phyloP scores from a whole-genome alignment of 2,797 vertebrate species.

The Prionace glauca region DNA sequence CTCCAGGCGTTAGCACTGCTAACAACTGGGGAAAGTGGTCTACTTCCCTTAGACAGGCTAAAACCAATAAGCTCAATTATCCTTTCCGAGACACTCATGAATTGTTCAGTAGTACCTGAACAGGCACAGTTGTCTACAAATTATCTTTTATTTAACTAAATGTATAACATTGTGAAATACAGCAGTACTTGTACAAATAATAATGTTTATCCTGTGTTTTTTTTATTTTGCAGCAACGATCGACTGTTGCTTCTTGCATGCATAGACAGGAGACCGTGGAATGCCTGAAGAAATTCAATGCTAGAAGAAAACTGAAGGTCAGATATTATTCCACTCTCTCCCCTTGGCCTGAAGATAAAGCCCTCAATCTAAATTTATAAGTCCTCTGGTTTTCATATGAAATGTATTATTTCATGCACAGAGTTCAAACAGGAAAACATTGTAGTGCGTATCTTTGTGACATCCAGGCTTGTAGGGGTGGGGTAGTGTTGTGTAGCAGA shows the following conservation, averaged over 20 bases:
- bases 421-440: background rate
- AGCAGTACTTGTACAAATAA: background rate
- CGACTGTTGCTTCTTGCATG: conserved; percentile 97
- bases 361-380: background rate
- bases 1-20: background rate
- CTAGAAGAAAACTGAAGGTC: conserved; percentile 91
- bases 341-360: background rate
- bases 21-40: background rate
- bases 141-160: background rate
- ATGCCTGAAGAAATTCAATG: conserved; percentile 96
- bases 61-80: background rate
- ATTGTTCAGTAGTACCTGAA: background rate
- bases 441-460: background rate
- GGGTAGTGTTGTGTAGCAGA: background rate
- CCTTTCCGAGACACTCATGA: too few relatives aligned
- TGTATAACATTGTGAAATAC: background rate
- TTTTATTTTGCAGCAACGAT: conserved; percentile 77
- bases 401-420: background rate
- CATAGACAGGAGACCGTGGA: conserved; percentile 97
- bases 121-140: background rate
- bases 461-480: background rate
- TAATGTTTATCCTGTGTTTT: conserved; percentile 25
- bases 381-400: background rate
- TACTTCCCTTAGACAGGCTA: background rate
- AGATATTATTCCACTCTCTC: conserved; percentile 34